Percentiles rank a stretch among this genome's conserved stretches.
Conservation (phyloP, 2,113 vertebrate genomes). For the Dendropsophus ebraccatus region DNA sequence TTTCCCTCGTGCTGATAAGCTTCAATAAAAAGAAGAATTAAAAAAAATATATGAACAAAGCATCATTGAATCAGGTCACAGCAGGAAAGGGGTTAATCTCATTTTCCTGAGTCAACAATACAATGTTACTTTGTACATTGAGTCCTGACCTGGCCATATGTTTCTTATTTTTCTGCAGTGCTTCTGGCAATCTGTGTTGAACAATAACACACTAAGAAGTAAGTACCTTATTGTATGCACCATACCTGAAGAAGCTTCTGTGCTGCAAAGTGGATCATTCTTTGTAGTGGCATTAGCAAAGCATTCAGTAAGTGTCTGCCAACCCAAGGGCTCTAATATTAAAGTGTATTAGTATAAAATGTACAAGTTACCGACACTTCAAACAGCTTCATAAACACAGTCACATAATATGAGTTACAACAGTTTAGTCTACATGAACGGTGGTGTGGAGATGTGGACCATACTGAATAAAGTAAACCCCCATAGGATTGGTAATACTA, state of each 20-base stretch:
- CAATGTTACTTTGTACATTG: slow-evolving; percentile 53
- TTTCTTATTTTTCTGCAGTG: slow-evolving; percentile 41
- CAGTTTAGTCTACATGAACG: too few relatives aligned
- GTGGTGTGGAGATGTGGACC: too few relatives aligned
- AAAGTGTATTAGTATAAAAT: too few relatives aligned
- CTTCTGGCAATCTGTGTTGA: slow-evolving; percentile 8
- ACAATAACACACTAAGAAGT: slow-evolving; percentile 1
- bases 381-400: too few relatives aligned
- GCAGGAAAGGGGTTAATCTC: slow-evolving; percentile 45
- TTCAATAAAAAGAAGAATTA: background rate
- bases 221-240: background rate
- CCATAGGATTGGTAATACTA: too few relatives aligned
- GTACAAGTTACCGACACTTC: too few relatives aligned
- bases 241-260: slow-evolving; percentile 36
- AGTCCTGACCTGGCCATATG: slow-evolving; percentile 27
- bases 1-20: background rate
- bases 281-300: background rate
- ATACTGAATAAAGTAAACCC: too few relatives aligned
- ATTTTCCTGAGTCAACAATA: slow-evolving; percentile 49
- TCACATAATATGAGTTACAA: too few relatives aligned
- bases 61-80: slow-evolving; percentile 8
- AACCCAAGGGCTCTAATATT: too few relatives aligned
- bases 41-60: background rate
- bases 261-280: background rate
- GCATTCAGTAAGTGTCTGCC: too few relatives aligned